Base-by-base conservation (phyloP, 2,113 vertebrate species). In the Scartelaos histophorus region DNA sequence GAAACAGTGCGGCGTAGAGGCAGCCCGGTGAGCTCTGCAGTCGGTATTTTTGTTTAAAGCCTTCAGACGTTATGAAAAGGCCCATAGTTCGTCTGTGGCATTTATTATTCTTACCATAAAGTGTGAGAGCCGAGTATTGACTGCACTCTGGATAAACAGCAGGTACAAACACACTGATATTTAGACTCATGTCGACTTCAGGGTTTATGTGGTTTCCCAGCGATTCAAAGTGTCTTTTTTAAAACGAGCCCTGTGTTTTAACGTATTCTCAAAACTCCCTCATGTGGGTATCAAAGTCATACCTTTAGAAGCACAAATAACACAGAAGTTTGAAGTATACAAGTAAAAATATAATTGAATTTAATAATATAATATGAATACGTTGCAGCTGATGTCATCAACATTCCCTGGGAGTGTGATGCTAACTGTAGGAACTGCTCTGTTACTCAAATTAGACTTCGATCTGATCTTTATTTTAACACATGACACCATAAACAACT, bases 161-260 rank as follows among this genome's bases (percentile, higher is more conserved):
- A 3, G 34, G 46, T 62, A 82, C 34, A 84, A 85, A 79, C 66
- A 74, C 73, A 75, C 64, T 70, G 85, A 81, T 88, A 83, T 85
- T 86, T 75, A 76, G 70, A 75, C 45, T 54, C 74, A 76, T 68
- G 73, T 62, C 45, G 78, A 66, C 49, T 66, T 82, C 29, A 87
- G 62, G 49, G 74, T 65, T 69, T 35, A 67, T 70, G 61, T 51
- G 69, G 62, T 82, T 86, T 67, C 80, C 74, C 73, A 66, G 70
- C 60, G 62, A 70, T 66, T 70, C 21, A 46, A 71, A 69, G 16
- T 71, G 17, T 76, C 78, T 79, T 76, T 29, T 83, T 57, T 53
- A 57, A 75, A 66, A 46, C 54, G n/a, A 49, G 60, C 22, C 25
- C 13, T 70, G 73, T 56, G 34, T 76, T 77, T 76, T 56, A 78